Evolutionary conservation across 1,140 invertebrate species (phyloP).

Genomic region (Dufourea novaeangliae): DNA sequence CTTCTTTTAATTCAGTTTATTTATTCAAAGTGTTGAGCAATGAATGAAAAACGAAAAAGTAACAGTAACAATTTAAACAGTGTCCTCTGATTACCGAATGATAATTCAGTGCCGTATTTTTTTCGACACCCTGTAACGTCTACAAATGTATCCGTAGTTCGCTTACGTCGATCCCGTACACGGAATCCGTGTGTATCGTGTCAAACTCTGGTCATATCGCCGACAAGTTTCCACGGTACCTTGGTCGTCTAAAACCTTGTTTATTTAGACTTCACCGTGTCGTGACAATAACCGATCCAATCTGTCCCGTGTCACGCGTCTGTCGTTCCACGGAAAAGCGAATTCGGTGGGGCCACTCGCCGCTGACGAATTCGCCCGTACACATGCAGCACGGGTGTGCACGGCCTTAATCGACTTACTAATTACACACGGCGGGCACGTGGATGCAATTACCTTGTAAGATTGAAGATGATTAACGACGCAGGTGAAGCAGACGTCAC

Average conservation of each 20-base stretch:
- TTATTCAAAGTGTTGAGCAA: too few species aligned
- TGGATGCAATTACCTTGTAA: constrained; percentile 88
- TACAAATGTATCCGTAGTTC: neutral
- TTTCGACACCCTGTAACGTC: neutral
- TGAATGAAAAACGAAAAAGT: too few species aligned
- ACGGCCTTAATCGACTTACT: constrained; percentile 62
- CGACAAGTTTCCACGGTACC: neutral
- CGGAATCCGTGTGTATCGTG: neutral
- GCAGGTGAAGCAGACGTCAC: constrained; percentile 92
- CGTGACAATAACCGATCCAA: constrained; percentile 16
- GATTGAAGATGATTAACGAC: constrained; percentile 91
- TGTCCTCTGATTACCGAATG: too few species aligned
- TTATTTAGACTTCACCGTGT: neutral
- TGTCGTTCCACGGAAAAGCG: constrained; percentile 22
- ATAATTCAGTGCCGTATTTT: neutral
- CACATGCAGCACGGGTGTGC: too few species aligned
- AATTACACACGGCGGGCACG: constrained; percentile 51
- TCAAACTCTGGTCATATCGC: neutral
- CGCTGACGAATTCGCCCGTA: constrained; percentile 48
- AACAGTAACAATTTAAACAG: too few species aligned
- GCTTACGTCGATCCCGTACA: neutral
- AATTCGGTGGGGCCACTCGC: constrained; percentile 21
- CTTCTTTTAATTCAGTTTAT: too few species aligned
- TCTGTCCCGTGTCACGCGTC: neutral
- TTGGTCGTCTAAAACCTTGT: neutral